Conservation (phyloP, 2,113 vertebrate genomes). For the Drymodes brunneopygia region DNA sequence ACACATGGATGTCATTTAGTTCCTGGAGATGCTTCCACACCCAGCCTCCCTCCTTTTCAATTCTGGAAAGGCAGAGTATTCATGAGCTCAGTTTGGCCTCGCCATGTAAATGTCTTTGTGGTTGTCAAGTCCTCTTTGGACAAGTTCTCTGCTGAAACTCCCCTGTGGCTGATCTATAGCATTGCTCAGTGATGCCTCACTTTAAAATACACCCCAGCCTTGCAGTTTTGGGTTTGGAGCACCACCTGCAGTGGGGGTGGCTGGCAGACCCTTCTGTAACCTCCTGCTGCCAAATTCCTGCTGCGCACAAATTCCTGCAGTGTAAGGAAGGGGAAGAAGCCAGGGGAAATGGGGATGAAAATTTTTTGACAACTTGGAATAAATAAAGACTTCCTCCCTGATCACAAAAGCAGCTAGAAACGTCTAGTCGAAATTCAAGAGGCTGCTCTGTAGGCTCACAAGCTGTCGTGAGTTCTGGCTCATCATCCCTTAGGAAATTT, state of each 20-base stretch:
- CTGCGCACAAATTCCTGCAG: neutral
- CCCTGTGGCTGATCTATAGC: neutral
- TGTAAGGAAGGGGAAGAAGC: neutral
- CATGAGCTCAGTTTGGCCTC: slow-evolving; percentile 5
- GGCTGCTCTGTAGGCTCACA: neutral
- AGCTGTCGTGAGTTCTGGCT: neutral
- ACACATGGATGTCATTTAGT: slow-evolving; percentile 34
- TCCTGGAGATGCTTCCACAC: neutral
- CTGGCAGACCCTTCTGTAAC: neutral
- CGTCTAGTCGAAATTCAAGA: neutral
- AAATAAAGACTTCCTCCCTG: neutral
- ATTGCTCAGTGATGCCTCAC: slow-evolving; percentile 19
- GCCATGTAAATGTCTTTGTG: neutral
- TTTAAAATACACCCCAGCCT: neutral
- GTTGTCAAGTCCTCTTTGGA: neutral
- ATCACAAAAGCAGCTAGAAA: slow-evolving; percentile 17
- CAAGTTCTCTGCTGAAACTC: neutral
- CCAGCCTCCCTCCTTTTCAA: neutral
- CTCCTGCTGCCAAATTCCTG: slow-evolving; percentile 36
- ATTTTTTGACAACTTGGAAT: neutral
- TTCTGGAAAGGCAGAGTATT: neutral
- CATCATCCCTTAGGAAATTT: neutral
- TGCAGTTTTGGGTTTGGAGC: neutral
- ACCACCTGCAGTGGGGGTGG: slow-evolving; percentile 47
- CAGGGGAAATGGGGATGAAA: neutral